Evolutionary conservation across 1,140 invertebrate species (phyloP).

Genomic region (Pomacea maculata): DNA sequence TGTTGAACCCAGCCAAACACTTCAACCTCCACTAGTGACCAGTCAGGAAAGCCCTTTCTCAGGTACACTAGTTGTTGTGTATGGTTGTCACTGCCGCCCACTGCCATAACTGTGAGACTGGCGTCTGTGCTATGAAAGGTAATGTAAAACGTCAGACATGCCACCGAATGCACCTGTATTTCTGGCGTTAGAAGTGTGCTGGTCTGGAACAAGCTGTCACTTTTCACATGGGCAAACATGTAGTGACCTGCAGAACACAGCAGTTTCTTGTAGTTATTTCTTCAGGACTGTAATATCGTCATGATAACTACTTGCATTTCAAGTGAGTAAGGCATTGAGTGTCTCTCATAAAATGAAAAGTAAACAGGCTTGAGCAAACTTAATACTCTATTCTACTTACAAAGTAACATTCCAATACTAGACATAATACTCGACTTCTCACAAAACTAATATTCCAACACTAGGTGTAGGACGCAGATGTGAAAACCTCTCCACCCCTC

Average conservation of each 20-base stretch:
- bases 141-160: conserved; percentile 20
- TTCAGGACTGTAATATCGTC: not conserved
- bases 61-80: conserved; percentile 6
- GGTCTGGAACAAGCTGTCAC: not conserved
- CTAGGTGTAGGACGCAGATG: too few species aligned
- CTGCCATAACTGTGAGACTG: conserved; percentile 10
- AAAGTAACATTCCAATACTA: not conserved
- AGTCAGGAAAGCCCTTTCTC: not conserved
- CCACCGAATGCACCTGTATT: not conserved
- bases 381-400: not conserved
- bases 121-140: conserved; percentile 11
- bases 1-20: not conserved
- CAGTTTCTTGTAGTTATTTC: not conserved
- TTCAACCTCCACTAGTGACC: conserved; percentile 17
- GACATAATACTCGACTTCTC: too few species aligned
- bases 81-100: not conserved
- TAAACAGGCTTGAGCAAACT: not conserved
- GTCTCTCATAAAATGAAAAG: not conserved
- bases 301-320: not conserved
- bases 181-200: conserved; percentile 13
- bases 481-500: too few species aligned
- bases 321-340: not conserved
- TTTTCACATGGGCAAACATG: conserved; percentile 27
- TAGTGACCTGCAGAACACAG: conserved; percentile 32
- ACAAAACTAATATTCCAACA: too few species aligned